Evolutionary conservation across 2,888 invertebrate genomes (phyloP).

Genomic region (Plusia festucae): DNA sequence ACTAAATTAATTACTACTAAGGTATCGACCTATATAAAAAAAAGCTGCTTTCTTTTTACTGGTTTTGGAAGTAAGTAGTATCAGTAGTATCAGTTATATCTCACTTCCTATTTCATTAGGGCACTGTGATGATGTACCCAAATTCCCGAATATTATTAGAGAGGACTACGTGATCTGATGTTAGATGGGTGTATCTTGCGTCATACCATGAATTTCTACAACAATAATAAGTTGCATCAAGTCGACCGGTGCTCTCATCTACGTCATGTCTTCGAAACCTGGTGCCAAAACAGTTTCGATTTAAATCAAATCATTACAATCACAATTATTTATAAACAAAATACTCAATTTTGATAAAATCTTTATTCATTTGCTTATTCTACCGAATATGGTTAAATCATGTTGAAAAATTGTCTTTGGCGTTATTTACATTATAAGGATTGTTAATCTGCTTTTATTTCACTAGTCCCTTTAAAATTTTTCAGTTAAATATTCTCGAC

Average conservation of each 20-base stretch:
- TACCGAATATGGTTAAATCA: not conserved
- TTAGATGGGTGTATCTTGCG: conserved; percentile 23
- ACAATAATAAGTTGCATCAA: conserved; percentile 26
- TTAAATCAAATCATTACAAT: not conserved
- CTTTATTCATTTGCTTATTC: not conserved
- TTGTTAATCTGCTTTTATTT: too few relatives aligned
- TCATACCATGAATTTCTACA: not conserved
- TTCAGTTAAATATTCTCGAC: too few relatives aligned
- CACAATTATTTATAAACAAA: not conserved
- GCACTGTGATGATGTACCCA: not conserved
- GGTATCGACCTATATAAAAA: too few relatives aligned
- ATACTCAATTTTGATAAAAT: not conserved
- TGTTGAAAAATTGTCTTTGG: too few relatives aligned
- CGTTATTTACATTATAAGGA: too few relatives aligned
- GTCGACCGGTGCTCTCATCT: conserved; percentile 8
- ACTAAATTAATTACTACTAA: too few relatives aligned
- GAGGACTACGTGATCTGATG: not conserved
- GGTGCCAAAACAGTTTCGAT: conserved; percentile 38
- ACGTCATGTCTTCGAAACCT: conserved; percentile 11
- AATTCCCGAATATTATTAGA: not conserved
- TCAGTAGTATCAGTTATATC: too few relatives aligned
- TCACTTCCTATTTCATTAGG: not conserved
- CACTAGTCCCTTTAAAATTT: too few relatives aligned
- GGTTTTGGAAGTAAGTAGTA: not conserved
- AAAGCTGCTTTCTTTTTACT: not conserved